Conservation (phyloP, 2,888 invertebrate species). For the Eurytoma adleriae region DNA sequence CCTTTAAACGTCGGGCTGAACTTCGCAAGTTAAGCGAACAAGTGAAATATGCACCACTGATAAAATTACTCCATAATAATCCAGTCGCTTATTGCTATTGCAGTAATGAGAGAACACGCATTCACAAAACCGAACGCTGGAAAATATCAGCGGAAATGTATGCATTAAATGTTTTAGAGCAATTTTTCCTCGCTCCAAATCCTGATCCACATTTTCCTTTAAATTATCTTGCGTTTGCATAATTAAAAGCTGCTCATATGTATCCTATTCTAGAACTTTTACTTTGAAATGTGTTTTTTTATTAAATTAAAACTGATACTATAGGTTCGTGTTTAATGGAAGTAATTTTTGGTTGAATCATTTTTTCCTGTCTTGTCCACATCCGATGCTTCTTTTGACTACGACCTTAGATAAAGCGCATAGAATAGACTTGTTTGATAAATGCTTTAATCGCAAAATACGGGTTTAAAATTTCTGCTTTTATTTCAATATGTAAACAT, state of each 20-base stretch:
- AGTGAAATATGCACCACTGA: conserved; percentile 37
- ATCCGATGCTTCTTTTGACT: no score
- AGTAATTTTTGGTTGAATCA: no score
- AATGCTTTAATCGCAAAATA: no score
- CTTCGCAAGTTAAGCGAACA: conserved; percentile 13
- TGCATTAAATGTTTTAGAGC: conserved; percentile 11
- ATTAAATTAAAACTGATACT: no score
- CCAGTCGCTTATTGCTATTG: conserved; percentile 34
- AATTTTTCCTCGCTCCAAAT: conserved; percentile 16
- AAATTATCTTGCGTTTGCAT: background rate
- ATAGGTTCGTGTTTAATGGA: no score
- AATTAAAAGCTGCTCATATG: conserved; percentile 8
- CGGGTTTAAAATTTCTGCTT: no score
- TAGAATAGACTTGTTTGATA: no score
- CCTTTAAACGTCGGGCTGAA: conserved; percentile 13
- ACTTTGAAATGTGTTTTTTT: no score
- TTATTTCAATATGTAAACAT: no score
- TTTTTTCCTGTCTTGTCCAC: no score
- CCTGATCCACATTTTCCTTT: conserved; percentile 6
- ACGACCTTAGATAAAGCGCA: no score
- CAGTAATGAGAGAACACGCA: conserved; percentile 22
- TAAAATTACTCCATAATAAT: conserved; percentile 44
- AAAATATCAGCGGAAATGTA: background rate
- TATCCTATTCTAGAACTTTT: background rate
- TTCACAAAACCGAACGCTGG: background rate